Evolutionary conservation across 1,140 invertebrate genomes (phyloP), one percentile per base, ranked within the genome.

Genomic region (Drosophila burlai): DNA sequence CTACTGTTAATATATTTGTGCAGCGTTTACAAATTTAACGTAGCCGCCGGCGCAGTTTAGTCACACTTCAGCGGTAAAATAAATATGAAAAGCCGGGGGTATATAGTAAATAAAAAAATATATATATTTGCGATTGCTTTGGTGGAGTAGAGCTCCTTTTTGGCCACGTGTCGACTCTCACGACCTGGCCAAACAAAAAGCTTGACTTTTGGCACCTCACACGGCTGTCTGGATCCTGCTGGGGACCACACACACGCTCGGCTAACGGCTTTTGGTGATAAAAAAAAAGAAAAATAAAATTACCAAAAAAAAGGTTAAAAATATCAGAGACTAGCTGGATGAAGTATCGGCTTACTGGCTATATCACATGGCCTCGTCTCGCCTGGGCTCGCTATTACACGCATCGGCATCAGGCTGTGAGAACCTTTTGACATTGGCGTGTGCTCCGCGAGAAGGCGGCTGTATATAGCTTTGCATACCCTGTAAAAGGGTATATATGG

Each of bases 391-490:
- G n/a, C 43, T 58, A 31, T 67, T 42, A 43, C 36, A 52, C 26
- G 26, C 66, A 66, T 68, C 62, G 43, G 49, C 54, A 72, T 61
- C 69, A 31, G 46, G 55, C 60, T 75, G 81, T 84, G 81, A 77
- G 81, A 89, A 89, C 83, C 84, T 84, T 87, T 84, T 81, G 76
- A 71, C 81, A 89, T 87, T 87, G 84, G 84, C 84, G 85, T 89
- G 84, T 87, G 84, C 84, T 85, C 66, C 59, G 42, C 50, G 50
- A 40, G 21, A 61, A 80, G 66, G 49, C 54, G 26, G 29, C 58
- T 63, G 45, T 31, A 34, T 34, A 15, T 21, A 31, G 46, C 24
- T 52, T 38, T 40, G 13, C n/a, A 50, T 72, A 73, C 71, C 71
- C 71, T 74, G 5, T 38, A 31, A 1, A 8, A 2, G 16, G 64